Conservation (phyloP, 2,113 vertebrate genomes). For the Gnathonemus echidnorhynchus region DNA sequence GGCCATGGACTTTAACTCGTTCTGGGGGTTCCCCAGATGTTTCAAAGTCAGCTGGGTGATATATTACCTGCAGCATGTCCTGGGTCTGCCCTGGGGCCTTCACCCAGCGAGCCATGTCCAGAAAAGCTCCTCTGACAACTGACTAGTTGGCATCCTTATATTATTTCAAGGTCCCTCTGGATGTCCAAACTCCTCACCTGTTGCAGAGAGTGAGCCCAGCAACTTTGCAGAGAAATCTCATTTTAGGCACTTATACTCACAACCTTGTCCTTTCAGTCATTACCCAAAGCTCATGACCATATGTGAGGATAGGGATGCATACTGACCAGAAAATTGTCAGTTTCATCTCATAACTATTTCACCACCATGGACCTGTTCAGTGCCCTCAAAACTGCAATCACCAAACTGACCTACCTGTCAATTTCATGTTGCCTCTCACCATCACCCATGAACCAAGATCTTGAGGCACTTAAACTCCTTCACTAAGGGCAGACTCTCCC, state of each 20-base stretch:
- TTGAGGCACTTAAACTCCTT: background rate
- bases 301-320: background rate
- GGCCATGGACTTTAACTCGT: background rate
- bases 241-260: background rate
- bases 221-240: background rate
- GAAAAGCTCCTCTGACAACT: background rate
- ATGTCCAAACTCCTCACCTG: background rate
- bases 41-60: background rate
- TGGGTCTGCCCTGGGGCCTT: background rate
- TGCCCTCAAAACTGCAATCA: background rate
- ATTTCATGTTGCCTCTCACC: background rate
- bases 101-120: background rate
- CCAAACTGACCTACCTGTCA: background rate
- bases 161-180: background rate
- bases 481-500: background rate
- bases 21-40: background rate
- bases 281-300: background rate
- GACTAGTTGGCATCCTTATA: background rate
- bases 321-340: background rate
- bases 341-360: background rate
- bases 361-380: background rate
- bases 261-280: background rate
- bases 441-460: background rate
- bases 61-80: background rate
- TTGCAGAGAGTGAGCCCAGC: background rate